A percentile compares a stretch with the other conserved stretches of the same genome.
These are phyloP conservation scores for Cherax destructor DNA, from an alignment of 1,140 invertebrate species.

Conservation along the genomic window DNA sequence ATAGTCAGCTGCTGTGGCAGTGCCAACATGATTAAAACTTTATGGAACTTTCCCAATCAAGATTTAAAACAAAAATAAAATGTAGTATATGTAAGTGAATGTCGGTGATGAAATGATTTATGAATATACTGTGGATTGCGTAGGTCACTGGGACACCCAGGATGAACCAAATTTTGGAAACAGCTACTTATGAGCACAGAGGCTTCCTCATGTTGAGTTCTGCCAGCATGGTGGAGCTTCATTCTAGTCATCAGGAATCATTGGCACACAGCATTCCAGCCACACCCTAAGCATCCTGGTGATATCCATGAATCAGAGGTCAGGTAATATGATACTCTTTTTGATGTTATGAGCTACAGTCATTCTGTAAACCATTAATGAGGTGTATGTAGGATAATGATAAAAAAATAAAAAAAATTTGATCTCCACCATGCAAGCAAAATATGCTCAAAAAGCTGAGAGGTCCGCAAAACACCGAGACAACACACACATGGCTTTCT, in stretches of 20 bases:
- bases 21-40: constrained; percentile 1
- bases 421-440: constrained; percentile 55
- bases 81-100: background rate
- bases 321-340: background rate
- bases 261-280: background rate
- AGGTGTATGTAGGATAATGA: background rate
- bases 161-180: constrained; percentile 36
- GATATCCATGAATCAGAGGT: background rate
- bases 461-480: constrained; percentile 55
- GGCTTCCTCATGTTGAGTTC: constrained; percentile 32
- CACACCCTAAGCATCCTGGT: background rate
- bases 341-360: constrained; percentile 5
- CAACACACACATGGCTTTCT: constrained; percentile 55
- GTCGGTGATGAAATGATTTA: constrained; percentile 3
- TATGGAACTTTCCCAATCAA: background rate
- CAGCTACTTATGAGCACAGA: constrained; percentile 52
- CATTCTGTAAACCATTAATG: background rate
- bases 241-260: background rate
- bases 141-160: constrained; percentile 18
- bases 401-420: background rate
- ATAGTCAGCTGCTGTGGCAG: background rate
- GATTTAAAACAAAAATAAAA: background rate
- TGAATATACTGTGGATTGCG: background rate
- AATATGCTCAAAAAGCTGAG: constrained; percentile 42
- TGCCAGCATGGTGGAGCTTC: constrained; percentile 44